phyloP scores from a whole-genome alignment of 2,797 vertebrate genomes.

The Lophotriccus pileatus region DNA sequence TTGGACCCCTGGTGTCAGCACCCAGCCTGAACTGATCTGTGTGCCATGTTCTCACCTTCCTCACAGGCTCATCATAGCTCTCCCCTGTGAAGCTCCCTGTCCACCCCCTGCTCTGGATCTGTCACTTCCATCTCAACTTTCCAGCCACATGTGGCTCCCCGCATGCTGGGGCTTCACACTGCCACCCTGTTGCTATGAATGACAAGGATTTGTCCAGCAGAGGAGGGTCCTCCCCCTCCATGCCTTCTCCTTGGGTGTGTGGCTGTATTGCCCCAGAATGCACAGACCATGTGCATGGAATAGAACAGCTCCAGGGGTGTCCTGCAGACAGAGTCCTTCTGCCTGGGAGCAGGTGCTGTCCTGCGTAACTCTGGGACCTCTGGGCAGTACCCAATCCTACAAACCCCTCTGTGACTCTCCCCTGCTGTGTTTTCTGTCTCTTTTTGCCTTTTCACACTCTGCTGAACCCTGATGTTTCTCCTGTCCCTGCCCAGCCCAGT shows the following conservation, averaged over 20 bases:
- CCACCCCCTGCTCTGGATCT: neutral
- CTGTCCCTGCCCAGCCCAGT: neutral
- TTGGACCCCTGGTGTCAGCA: neutral
- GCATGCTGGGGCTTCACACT: neutral
- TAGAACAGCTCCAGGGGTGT: neutral
- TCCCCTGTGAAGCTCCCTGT: neutral
- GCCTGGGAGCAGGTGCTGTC: neutral
- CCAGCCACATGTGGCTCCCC: neutral
- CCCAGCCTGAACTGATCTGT: neutral
- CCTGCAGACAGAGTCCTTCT: neutral
- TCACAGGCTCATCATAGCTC: neutral
- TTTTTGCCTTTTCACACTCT: neutral
- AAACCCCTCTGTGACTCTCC: neutral
- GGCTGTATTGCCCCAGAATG: neutral
- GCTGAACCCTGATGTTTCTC: neutral
- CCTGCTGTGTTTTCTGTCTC: neutral
- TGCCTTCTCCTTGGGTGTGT: neutral
- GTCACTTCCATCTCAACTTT: neutral
- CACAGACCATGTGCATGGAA: fast-evolving
- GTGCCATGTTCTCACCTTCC: fast-evolving
- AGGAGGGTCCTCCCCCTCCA: neutral
- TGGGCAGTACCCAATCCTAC: neutral
- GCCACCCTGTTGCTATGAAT: neutral
- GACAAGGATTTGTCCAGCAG: neutral
- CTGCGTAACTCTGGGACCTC: fast-evolving